A percentile compares a stretch with the other conserved stretches of the same genome.
Conservation (phyloP, 1,140 invertebrate species). For the Drosophila lacertosa region DNA sequence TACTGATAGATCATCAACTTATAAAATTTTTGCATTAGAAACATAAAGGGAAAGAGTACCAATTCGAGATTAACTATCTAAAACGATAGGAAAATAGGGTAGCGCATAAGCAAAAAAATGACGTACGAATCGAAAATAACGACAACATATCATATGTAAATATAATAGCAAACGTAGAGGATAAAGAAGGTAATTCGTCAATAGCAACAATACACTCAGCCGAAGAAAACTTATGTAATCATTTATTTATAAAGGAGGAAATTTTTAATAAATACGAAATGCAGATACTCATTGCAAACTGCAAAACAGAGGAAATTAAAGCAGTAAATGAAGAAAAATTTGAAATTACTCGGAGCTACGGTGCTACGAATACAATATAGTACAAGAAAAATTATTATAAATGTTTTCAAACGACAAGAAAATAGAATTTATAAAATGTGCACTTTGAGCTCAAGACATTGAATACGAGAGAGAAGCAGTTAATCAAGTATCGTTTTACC, state of each 20-base stretch:
- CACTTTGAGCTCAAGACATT: conserved; percentile 31
- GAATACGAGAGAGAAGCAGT: conserved; percentile 32
- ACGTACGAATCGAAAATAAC: conserved; percentile 1
- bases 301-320: conserved; percentile 22
- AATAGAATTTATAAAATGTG: conserved; percentile 40
- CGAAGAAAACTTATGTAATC: conserved; percentile 32
- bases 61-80: conserved; percentile 35
- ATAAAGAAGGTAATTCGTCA: conserved; percentile 14
- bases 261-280: conserved; percentile 44
- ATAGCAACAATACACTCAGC: conserved; percentile 43
- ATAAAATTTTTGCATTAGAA: conserved; percentile 14
- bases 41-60: conserved; percentile 4
- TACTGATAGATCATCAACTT: conserved; percentile 4
- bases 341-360: conserved; percentile 33
- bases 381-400: conserved; percentile 38
- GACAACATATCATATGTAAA: conserved; percentile 20
- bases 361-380: conserved; percentile 23
- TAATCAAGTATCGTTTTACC: conserved; percentile 43
- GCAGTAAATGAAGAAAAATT: conserved; percentile 30
- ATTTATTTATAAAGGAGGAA: conserved; percentile 37
- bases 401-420: conserved; percentile 34
- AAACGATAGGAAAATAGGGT: conserved; percentile 36
- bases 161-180: conserved; percentile 27
- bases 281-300: conserved; percentile 16
- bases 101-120: conserved; percentile 7